Evolutionary conservation across 2,888 invertebrate genomes (phyloP), one percentile per base, ranked within the genome.

Genomic region (Taenaris catops): DNA sequence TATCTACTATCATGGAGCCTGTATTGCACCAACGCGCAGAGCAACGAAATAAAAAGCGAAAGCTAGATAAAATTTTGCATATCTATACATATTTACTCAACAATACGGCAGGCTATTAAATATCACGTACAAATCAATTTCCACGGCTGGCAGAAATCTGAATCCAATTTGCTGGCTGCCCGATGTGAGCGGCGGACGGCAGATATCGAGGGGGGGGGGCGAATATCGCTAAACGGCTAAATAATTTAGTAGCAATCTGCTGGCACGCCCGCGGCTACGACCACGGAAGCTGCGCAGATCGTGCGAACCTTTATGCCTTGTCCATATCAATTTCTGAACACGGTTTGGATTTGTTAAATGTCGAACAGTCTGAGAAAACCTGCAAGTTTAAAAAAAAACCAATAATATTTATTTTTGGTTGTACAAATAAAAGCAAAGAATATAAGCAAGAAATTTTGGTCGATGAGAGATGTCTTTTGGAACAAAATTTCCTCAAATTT

Each of bases 81-180:
- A 46, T 51, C 41, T 41, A 38, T 46, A 37, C 39, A 37, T 54
- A 48, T 59, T 60, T 56, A 51, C 48, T 49, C 53, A 61, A 62
- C 58, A 69, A 66, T 62, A 58, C 60, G 50, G 54, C 51, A 46
- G 52, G 63, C 67, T 75, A 76, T 79, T 76, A 79, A 80, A 78
- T 78, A 83, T 78, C 73, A 74, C 63, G 73, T 73, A 66, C 75
- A 73, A 83, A 84, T 84, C 81, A 81, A 83, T 86, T 84, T 78
- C 67, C 69, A 69, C 53, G 64, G 62, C 64, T 58, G 63, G 69
- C 71, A 73, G 81, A 79, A 81, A 83, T 81, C 78, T 84, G 80
- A 83, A 86, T 84, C 76, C 84, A 86, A 84, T 86, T 84, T 86
- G 79, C 73, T 65, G 76, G 71, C 76, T 81, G 84, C 84, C 84